These are phyloP conservation scores for Blennius ocellaris DNA, from an alignment of 2,113 vertebrate genomes.

Conservation along the genomic window DNA sequence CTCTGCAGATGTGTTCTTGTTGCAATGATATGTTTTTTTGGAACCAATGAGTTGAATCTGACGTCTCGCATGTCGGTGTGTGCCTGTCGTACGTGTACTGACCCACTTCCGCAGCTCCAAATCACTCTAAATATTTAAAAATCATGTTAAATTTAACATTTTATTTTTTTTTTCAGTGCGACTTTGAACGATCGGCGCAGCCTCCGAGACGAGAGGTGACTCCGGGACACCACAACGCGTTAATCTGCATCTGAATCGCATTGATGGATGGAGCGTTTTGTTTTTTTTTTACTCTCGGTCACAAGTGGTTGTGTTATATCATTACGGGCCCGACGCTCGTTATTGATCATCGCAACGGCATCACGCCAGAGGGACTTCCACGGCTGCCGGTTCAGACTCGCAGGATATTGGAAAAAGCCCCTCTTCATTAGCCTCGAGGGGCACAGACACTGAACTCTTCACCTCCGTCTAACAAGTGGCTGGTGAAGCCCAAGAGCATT, in stretches of 20 bases:
- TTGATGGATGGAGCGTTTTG: constrained; percentile 1
- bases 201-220: too few species aligned
- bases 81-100: too few species aligned
- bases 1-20: too few species aligned
- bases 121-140: not conserved
- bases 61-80: too few species aligned
- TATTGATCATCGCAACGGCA: constrained; percentile 17
- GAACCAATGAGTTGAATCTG: too few species aligned
- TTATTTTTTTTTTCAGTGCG: too few species aligned
- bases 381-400: constrained; percentile 41
- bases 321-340: not conserved
- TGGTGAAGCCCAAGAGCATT: constrained; percentile 9
- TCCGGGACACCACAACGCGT: not conserved
- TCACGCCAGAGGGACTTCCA: constrained; percentile 14
- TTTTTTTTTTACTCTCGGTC: too few species aligned
- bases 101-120: too few species aligned
- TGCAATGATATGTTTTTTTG: too few species aligned
- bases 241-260: not conserved
- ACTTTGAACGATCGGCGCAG: too few species aligned
- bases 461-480: constrained; percentile 14
- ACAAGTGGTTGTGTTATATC: not conserved
- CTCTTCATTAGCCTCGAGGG: constrained; percentile 33
- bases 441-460: constrained; percentile 16
- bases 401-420: constrained; percentile 26
- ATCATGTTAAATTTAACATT: not conserved